A percentile compares a stretch with the other conserved stretches of the same genome.
Evolutionary conservation across 2,797 vertebrate genomes (phyloP).

Genomic region (Cirrhinus mrigala): DNA sequence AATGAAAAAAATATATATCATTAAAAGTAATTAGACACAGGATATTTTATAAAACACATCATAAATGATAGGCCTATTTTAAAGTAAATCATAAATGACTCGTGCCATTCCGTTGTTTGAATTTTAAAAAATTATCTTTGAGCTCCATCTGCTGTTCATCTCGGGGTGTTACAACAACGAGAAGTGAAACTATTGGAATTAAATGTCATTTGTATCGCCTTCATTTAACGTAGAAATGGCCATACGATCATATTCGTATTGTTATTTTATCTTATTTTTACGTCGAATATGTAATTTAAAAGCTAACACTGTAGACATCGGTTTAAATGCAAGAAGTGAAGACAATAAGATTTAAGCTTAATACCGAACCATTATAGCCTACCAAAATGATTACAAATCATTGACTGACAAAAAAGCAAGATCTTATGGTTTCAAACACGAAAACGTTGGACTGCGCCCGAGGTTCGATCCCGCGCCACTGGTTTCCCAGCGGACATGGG

Average conservation of each 20-base stretch:
- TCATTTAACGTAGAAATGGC: background rate
- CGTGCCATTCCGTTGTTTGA: background rate
- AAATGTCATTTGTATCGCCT: background rate
- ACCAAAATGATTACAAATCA: background rate
- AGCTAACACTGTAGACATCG: background rate
- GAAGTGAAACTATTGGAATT: background rate
- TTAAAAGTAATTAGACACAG: background rate
- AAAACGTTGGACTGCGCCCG: slow-evolving; percentile 50
- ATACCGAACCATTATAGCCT: too few species aligned
- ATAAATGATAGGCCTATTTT: too few species aligned
- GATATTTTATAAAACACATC: too few species aligned
- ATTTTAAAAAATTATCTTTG: slow-evolving; percentile 56
- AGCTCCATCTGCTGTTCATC: slow-evolving; percentile 69
- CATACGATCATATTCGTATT: background rate
- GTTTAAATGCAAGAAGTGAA: background rate
- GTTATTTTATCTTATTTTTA: background rate
- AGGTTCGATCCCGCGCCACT: slow-evolving; percentile 26
- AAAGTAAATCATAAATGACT: background rate
- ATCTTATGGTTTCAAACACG: background rate
- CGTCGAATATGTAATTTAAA: background rate
- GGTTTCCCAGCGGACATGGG: rapidly evolving
- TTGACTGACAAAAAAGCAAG: background rate
- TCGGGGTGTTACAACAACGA: background rate
- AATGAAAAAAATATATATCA: too few species aligned
- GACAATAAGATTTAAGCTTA: too few species aligned